phyloP scores from a whole-genome alignment of 1,140 invertebrate genomes.

The Magallana gigas region DNA sequence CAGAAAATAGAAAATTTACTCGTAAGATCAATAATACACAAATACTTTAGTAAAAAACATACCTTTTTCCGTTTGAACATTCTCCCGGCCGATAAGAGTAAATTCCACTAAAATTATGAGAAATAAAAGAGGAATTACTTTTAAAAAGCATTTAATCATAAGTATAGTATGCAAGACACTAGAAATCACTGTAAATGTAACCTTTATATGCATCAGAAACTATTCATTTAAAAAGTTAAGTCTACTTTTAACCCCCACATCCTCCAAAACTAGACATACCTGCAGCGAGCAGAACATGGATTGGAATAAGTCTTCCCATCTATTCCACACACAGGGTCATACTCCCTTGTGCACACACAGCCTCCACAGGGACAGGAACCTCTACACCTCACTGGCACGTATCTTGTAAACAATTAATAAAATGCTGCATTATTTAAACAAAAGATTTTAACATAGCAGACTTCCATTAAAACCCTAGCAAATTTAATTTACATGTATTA shows the following conservation, averaged over 20 bases:
- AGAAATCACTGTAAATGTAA: not conserved
- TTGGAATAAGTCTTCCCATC: conserved; percentile 44
- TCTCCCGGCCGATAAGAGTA: not conserved
- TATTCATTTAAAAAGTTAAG: not conserved
- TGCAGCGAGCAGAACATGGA: conserved; percentile 17
- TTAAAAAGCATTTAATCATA: not conserved
- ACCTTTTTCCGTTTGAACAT: not conserved
- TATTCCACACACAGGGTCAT: conserved; percentile 43
- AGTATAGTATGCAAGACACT: not conserved
- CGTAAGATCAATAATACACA: too few relatives aligned
- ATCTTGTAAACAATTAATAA: not conserved
- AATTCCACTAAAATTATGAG: not conserved
- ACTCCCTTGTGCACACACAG: not conserved
- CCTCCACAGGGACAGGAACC: not conserved
- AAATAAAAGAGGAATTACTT: not conserved
- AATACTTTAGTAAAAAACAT: too few relatives aligned
- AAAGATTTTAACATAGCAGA: too few relatives aligned
- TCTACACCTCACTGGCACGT: not conserved
- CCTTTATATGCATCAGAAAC: not conserved
- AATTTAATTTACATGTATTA: too few relatives aligned
- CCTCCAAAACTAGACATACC: not conserved
- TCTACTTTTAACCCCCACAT: not conserved
- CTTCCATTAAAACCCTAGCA: too few relatives aligned
- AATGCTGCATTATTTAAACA: too few relatives aligned
- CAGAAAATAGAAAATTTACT: too few relatives aligned